These are phyloP conservation scores for Daubentonia madagascariensis DNA, from an alignment of 2,113 vertebrate species.

Conservation along the genomic window DNA sequence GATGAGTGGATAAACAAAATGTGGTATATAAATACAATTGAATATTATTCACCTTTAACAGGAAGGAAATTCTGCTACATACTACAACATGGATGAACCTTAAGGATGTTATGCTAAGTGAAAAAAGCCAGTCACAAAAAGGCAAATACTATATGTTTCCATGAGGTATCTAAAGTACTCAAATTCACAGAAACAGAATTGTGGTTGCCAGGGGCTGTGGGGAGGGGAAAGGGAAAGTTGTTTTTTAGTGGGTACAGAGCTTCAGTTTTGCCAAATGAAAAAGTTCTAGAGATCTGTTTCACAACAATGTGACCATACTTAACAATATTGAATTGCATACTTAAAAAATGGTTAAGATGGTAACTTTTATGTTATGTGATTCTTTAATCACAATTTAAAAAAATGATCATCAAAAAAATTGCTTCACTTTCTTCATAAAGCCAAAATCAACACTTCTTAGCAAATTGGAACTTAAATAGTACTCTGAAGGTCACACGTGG, in stretches of 20 bases:
- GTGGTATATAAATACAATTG: not conserved
- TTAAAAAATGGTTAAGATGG: not conserved
- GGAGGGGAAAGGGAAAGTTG: not conserved
- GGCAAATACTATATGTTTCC: not conserved
- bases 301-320: not conserved
- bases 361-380: not conserved
- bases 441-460: not conserved
- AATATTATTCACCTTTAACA: not conserved
- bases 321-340: not conserved
- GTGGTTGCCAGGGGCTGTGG: not conserved
- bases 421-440: not conserved
- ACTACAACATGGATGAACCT: not conserved
- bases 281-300: not conserved
- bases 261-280: not conserved
- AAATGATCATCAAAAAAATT: not conserved
- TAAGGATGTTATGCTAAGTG: not conserved
- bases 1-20: not conserved
- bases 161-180: not conserved
- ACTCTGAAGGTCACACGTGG: not conserved
- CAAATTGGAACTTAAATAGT: not conserved
- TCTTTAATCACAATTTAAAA: not conserved
- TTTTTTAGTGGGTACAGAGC: not conserved
- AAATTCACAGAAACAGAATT: not conserved
- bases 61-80: not conserved
- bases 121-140: not conserved